These are phyloP conservation scores for Ciona savignyi DNA, from an alignment of 23 tunicate species.

Conservation along the genomic window DNA sequence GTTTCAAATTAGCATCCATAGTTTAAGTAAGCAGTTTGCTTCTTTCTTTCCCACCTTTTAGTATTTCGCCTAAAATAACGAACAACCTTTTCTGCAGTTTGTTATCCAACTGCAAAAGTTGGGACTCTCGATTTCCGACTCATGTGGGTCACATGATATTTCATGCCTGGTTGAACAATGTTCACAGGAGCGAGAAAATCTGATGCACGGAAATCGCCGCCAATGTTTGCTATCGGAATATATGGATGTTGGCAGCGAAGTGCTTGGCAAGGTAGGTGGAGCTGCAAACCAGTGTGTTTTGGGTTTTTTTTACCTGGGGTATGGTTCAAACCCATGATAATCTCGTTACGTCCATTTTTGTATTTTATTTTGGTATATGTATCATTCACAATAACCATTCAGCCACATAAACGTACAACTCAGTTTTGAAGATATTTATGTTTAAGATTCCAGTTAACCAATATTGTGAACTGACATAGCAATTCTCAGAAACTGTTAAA, in stretches of 20 bases:
- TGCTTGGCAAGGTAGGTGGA: slow-evolving; percentile 60
- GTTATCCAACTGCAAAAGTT: slow-evolving; percentile 22
- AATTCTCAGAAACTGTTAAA: no score
- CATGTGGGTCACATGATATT: slow-evolving; percentile 10
- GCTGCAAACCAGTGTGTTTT: no score
- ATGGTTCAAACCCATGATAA: no score
- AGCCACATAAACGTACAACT: no score
- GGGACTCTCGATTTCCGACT: slow-evolving; percentile 9
- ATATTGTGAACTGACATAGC: no score
- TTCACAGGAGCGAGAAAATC: slow-evolving; percentile 28
- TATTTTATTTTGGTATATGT: neutral
- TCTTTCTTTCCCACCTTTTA: no score
- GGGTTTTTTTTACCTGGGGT: neutral
- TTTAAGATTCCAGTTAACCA: no score
- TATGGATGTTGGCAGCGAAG: slow-evolving; percentile 40
- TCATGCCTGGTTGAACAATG: slow-evolving; percentile 23
- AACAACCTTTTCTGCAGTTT: slow-evolving; percentile 10
- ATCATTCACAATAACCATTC: no score
- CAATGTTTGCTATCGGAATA: slow-evolving; percentile 64
- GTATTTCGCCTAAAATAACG: no score
- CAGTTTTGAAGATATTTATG: no score
- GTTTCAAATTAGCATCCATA: no score
- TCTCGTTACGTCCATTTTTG: neutral
- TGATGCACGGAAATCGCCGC: slow-evolving; percentile 43
- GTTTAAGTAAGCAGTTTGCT: no score